phyloP scores from a whole-genome alignment of 2,888 invertebrate genomes.

The Agrochola circellaris region DNA sequence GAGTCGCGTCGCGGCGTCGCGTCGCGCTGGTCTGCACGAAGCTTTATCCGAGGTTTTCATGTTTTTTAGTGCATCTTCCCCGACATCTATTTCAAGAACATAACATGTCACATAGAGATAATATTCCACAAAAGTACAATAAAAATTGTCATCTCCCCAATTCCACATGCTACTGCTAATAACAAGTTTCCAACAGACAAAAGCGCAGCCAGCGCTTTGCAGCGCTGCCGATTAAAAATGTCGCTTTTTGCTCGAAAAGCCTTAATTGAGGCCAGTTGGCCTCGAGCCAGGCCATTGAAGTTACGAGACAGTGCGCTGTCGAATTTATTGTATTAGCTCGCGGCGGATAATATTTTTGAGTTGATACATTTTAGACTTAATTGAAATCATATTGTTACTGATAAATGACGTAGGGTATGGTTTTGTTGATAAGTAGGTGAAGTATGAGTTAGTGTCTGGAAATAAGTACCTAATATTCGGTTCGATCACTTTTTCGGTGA shows the following conservation, averaged over 20 bases:
- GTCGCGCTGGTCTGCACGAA: too few relatives aligned
- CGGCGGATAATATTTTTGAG: constrained; percentile 16
- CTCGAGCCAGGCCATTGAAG: constrained; percentile 37
- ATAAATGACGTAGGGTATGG: neutral
- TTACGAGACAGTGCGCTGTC: constrained; percentile 16
- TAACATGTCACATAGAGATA: neutral
- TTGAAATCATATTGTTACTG: neutral
- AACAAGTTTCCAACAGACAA: constrained; percentile 37
- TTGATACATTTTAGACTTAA: neutral
- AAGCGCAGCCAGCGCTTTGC: constrained; percentile 22
- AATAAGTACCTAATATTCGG: too few relatives aligned
- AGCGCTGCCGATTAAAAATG: constrained; percentile 57
- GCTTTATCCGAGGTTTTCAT: too few relatives aligned
- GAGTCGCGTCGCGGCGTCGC: too few relatives aligned
- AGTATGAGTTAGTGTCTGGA: too few relatives aligned
- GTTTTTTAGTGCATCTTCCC: too few relatives aligned
- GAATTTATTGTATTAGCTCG: constrained; percentile 52
- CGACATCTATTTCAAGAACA: neutral
- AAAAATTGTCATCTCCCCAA: neutral
- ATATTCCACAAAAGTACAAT: neutral
- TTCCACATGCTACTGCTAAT: constrained; percentile 29
- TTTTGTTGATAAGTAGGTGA: too few relatives aligned
- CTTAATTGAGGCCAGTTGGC: constrained; percentile 62
- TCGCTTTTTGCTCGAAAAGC: constrained; percentile 52
- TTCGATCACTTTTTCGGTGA: too few relatives aligned